Evolutionary conservation across 2,113 vertebrate genomes (phyloP).

Genomic region (Xyliphius kryptos): DNA sequence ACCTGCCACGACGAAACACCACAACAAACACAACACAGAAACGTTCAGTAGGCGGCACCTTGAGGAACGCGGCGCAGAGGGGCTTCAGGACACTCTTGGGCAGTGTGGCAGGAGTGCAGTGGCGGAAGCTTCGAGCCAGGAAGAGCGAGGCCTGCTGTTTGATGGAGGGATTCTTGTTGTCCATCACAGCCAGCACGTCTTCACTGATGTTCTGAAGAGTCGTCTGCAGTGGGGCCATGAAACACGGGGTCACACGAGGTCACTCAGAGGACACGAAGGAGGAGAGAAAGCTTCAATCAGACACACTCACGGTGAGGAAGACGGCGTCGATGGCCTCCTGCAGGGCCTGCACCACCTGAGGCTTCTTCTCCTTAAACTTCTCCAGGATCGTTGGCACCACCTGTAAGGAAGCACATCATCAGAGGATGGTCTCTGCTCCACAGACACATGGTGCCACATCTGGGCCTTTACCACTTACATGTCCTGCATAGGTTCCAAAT

Average conservation of each 20-base stretch:
- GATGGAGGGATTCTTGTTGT: constrained; percentile 98
- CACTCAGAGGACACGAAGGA: too few relatives aligned
- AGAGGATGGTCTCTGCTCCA: too few relatives aligned
- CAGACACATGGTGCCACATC: too few relatives aligned
- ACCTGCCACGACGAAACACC: too few relatives aligned
- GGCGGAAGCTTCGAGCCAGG: constrained; percentile 88
- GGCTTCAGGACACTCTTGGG: constrained; percentile 89
- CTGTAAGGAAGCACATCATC: constrained; percentile 55
- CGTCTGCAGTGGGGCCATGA: constrained; percentile 67
- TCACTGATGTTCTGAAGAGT: constrained; percentile 90
- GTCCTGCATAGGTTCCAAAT: constrained; percentile 90
- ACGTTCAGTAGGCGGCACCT: too few relatives aligned
- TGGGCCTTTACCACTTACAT: constrained; percentile 64
- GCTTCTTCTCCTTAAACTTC: constrained; percentile 98
- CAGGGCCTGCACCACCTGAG: constrained; percentile 89
- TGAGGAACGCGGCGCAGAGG: constrained; percentile 88
- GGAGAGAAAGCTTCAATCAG: too few relatives aligned
- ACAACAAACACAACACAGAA: too few relatives aligned
- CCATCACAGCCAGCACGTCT: constrained; percentile 91
- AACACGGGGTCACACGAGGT: too few relatives aligned
- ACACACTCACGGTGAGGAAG: constrained; percentile 84
- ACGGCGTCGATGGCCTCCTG: constrained; percentile 95
- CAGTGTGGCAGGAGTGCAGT: constrained; percentile 82
- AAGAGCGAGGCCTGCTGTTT: too few relatives aligned
- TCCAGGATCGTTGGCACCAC: constrained; percentile 94